Percentiles rank a stretch among this genome's conserved stretches.
Evolutionary conservation across 2,797 vertebrate species (phyloP).

Genomic region (Eospalax fontanierii): DNA sequence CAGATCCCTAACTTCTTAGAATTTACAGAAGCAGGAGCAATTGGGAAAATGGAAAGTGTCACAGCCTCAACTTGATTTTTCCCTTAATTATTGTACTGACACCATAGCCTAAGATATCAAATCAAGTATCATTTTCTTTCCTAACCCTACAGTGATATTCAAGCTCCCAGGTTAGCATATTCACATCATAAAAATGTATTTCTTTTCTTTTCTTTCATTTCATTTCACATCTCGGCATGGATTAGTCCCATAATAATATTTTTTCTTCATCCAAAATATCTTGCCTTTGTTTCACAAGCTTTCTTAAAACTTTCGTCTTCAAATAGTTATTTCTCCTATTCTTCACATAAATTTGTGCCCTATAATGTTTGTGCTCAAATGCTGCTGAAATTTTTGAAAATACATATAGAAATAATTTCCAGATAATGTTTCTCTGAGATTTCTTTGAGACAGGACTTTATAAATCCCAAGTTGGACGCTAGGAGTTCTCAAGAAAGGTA

Average conservation of each 20-base stretch:
- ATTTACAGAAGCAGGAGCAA: slow-evolving; percentile 65
- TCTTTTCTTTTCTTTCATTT: neutral
- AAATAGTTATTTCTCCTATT: neutral
- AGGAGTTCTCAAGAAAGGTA: neutral
- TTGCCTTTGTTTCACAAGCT: slow-evolving; percentile 37
- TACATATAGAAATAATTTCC: neutral
- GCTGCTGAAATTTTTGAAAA: neutral
- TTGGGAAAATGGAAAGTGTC: slow-evolving; percentile 68
- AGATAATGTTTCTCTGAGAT: neutral
- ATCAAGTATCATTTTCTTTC: slow-evolving; percentile 72
- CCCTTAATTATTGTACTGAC: slow-evolving; percentile 55
- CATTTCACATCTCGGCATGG: neutral
- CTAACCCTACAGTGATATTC: slow-evolving; percentile 29
- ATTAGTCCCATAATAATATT: neutral
- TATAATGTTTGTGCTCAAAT: neutral
- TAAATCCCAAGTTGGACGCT: neutral
- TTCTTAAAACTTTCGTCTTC: slow-evolving; percentile 21
- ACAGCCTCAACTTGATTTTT: slow-evolving; percentile 20
- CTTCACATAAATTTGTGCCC: neutral
- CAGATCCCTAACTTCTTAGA: slow-evolving; percentile 54
- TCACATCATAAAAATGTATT: slow-evolving; percentile 3
- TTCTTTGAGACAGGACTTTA: neutral
- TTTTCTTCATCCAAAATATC: slow-evolving; percentile 32
- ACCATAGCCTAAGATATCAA: neutral
- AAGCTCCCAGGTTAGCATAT: slow-evolving; percentile 27